A percentile compares a stretch with the other conserved stretches of the same genome.
Evolutionary conservation across 53 echinoderm and acorn worm species (phyloP).

Genomic region (Astropecten irregularis): DNA sequence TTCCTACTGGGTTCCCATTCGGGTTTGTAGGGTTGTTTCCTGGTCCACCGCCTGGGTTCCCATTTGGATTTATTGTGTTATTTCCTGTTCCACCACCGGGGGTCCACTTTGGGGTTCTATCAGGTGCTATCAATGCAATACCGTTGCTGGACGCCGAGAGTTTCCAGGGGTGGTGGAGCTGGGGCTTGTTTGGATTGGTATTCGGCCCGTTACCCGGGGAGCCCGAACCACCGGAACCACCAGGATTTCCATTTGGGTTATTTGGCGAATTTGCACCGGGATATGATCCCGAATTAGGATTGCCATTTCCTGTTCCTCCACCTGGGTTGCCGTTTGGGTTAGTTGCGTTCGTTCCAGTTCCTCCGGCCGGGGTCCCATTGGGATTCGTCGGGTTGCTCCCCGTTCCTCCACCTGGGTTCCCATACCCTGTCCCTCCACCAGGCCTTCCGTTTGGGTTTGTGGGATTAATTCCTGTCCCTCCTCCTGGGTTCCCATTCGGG

Average conservation of each 20-base stretch:
- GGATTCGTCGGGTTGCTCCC: too few relatives aligned
- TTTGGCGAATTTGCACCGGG: neutral
- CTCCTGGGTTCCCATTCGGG: too few relatives aligned
- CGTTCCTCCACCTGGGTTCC: too few relatives aligned
- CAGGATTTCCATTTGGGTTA: neutral
- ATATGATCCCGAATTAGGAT: neutral
- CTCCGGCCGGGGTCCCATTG: too few relatives aligned
- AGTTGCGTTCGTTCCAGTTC: too few relatives aligned
- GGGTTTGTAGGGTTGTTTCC: neutral
- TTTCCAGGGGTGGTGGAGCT: neutral
- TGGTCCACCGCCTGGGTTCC: neutral
- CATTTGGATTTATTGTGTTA: neutral
- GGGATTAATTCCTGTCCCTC: too few relatives aligned
- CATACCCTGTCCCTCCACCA: too few relatives aligned
- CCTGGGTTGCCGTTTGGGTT: too few relatives aligned
- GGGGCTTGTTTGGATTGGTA: conserved; percentile 5
- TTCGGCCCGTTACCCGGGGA: too few relatives aligned
- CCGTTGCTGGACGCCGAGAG: neutral
- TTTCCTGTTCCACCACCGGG: neutral
- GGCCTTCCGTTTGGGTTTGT: too few relatives aligned
- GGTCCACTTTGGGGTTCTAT: neutral
- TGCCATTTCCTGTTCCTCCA: neutral
- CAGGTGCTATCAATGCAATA: neutral
- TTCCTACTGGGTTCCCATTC: neutral
- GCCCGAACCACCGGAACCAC: too few relatives aligned